Evolutionary conservation across 1,140 invertebrate genomes (phyloP).

Genomic region (Drosophila melanica): DNA sequence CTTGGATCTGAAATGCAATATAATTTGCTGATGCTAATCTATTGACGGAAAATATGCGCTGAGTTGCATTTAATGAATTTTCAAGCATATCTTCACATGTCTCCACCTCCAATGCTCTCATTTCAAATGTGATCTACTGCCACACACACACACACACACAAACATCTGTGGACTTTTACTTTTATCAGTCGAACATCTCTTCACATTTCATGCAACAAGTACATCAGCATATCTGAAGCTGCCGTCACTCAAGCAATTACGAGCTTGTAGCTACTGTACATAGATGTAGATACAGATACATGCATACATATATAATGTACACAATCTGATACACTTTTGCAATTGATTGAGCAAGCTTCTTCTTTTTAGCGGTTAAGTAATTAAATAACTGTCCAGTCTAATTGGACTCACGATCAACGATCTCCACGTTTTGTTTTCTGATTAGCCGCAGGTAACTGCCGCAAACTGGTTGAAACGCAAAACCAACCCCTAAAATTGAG

Average conservation of each 20-base stretch:
- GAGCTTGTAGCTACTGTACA: slow-evolving; percentile 49
- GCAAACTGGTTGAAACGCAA: slow-evolving; percentile 61
- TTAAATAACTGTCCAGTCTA: slow-evolving; percentile 43
- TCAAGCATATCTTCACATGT: slow-evolving; percentile 32
- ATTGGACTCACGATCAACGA: slow-evolving; percentile 46
- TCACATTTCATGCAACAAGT: slow-evolving; percentile 38
- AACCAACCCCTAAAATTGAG: slow-evolving; percentile 56
- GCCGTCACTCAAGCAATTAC: slow-evolving; percentile 44
- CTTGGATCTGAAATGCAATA: background rate
- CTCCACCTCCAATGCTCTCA: slow-evolving; percentile 29
- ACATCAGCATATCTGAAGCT: slow-evolving; percentile 26
- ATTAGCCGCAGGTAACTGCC: slow-evolving; percentile 14
- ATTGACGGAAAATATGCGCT: slow-evolving; percentile 31
- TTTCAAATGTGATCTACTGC: slow-evolving; percentile 43
- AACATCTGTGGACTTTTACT: slow-evolving; percentile 42
- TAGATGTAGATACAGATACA: slow-evolving; percentile 25
- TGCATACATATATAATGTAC: background rate
- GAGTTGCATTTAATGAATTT: slow-evolving; percentile 40
- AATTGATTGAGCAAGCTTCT: slow-evolving; percentile 31
- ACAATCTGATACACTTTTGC: slow-evolving; percentile 6
- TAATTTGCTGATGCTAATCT: slow-evolving; percentile 22
- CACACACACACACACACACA: slow-evolving; percentile 23
- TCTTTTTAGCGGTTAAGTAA: slow-evolving; percentile 27
- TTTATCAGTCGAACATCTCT: slow-evolving; percentile 37
- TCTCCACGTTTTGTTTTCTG: background rate